Percentiles rank a stretch among this genome's conserved stretches.
Evolutionary conservation across 2,888 invertebrate species (phyloP).

Genomic region (Tenthredo scrophulariae): DNA sequence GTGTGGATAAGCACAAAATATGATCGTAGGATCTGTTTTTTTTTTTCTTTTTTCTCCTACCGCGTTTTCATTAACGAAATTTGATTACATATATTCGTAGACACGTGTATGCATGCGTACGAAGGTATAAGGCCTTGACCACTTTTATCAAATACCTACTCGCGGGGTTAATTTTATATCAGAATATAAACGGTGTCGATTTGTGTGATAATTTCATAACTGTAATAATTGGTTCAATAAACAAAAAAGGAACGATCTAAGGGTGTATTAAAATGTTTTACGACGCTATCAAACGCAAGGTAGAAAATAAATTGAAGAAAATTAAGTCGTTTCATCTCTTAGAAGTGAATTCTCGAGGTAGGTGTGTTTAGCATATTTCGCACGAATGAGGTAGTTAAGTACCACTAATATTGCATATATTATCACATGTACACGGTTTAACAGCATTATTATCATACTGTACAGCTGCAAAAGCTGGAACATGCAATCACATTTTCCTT

Average conservation of each 20-base stretch:
- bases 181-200: not conserved
- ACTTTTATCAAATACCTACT: not conserved
- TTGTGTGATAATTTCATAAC: conserved; percentile 12
- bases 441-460: conserved; percentile 57
- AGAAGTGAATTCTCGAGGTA: conserved; percentile 63
- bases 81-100: conserved; percentile 17
- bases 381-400: conserved; percentile 40
- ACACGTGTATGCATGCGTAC: not conserved
- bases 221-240: conserved; percentile 17
- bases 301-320: conserved; percentile 61
- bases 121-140: conserved; percentile 5
- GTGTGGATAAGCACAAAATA: conserved; percentile 4
- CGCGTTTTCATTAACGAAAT: not conserved
- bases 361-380: conserved; percentile 59
- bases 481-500: conserved; percentile 42
- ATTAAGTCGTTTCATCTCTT: conserved; percentile 65
- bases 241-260: conserved; percentile 28
- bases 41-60: not conserved
- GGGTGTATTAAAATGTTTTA: conserved; percentile 50
- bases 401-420: conserved; percentile 57
- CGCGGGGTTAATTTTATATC: not conserved
- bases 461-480: conserved; percentile 2
- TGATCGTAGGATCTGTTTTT: not conserved
- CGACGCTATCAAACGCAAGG: conserved; percentile 58
- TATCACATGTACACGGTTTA: conserved; percentile 53